Evolutionary conservation across 2,113 vertebrate species (phyloP), one percentile per base, ranked within the genome.

Genomic region (Anarhynchus alexandrinus): DNA sequence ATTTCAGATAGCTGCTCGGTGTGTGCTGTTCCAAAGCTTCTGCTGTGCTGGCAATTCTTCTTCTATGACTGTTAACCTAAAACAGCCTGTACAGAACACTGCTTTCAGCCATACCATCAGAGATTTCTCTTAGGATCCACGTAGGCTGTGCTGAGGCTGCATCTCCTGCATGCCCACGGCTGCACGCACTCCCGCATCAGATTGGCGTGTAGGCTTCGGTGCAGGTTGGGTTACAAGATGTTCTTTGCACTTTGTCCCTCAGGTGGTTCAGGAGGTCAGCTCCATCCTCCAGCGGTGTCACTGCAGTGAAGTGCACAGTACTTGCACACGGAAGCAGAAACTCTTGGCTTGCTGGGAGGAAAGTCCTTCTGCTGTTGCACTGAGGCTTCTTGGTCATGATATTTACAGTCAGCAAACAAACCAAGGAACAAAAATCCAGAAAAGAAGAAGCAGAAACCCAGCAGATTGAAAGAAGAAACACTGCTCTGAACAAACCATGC

Each of bases 151-250:
- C 42, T 49, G 65, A 85, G 69, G 51, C 34, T 67, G 78, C n/a
- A 55, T 43, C 12, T 43, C 11, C 1, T 22, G 49, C 0, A 0
- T 5, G 2, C 0, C 0, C 30, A 6, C 9, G 12, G 23, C 27
- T 59, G 32, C 23, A 10, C 2, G 42, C 32, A 3, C 27, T 71
- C 20, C 36, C 13, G 9, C 12, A 4, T 27, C 62, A 23, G 18
- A 18, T 20, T 21, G 57, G 30, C 25, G 30, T 11, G 17, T 7
- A 29, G 77, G 29, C 36, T 72, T 32, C 57, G 43, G 11, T 6
- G 67, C 30, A 85, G 20, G 30, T 42, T 66, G 76, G 26, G 23
- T 43, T 49, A 52, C 59, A 43, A 64, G 9, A 19, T 47, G 15
- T 36, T 30, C 17, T 73, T 55, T 47, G 26, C 23, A 13, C 34